Percentiles rank a stretch among this genome's conserved stretches.
These are phyloP conservation scores for Diabrotica undecimpunctata DNA, from an alignment of 1,140 invertebrate genomes.

Conservation along the genomic window DNA sequence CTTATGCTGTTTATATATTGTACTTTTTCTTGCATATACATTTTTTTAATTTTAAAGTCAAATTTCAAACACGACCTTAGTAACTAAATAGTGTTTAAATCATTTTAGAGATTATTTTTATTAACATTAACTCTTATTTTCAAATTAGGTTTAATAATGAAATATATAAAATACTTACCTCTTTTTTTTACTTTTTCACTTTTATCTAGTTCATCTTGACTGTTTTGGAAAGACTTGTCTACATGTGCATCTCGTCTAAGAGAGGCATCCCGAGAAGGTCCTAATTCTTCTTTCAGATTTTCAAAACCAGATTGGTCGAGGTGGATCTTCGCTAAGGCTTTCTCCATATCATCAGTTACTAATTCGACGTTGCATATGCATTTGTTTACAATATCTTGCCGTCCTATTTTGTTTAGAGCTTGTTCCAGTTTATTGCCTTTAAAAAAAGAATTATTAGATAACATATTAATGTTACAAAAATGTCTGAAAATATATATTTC, in stretches of 20 bases:
- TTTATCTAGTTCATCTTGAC: slow-evolving; percentile 42
- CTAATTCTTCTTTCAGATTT: slow-evolving; percentile 68
- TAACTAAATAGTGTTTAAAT: too few species aligned
- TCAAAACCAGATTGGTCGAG: slow-evolving; percentile 77
- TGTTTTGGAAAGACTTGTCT: slow-evolving; percentile 55
- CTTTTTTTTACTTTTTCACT: slow-evolving; percentile 35
- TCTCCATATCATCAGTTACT: slow-evolving; percentile 76
- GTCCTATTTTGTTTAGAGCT: slow-evolving; percentile 67
- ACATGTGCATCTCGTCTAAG: slow-evolving; percentile 58
- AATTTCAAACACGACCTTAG: too few species aligned
- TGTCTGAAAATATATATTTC: too few species aligned
- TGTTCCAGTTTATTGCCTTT: slow-evolving; percentile 71
- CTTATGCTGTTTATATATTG: too few species aligned
- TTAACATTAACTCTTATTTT: too few species aligned
- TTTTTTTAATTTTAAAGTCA: too few species aligned
- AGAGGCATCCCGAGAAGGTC: slow-evolving; percentile 60
- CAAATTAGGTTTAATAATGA: too few species aligned
- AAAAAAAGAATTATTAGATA: slow-evolving; percentile 21
- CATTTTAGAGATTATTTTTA: too few species aligned
- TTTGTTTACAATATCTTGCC: slow-evolving; percentile 75
- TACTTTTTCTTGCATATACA: too few species aligned
- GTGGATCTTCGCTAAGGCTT: slow-evolving; percentile 70
- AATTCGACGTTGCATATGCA: slow-evolving; percentile 79
- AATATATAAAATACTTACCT: slow-evolving; percentile 27
- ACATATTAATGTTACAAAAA: background rate